Percentiles rank a stretch among this genome's conserved stretches.
These are phyloP conservation scores for Lemur catta DNA, from an alignment of 2,797 vertebrate species.

Conservation along the genomic window DNA sequence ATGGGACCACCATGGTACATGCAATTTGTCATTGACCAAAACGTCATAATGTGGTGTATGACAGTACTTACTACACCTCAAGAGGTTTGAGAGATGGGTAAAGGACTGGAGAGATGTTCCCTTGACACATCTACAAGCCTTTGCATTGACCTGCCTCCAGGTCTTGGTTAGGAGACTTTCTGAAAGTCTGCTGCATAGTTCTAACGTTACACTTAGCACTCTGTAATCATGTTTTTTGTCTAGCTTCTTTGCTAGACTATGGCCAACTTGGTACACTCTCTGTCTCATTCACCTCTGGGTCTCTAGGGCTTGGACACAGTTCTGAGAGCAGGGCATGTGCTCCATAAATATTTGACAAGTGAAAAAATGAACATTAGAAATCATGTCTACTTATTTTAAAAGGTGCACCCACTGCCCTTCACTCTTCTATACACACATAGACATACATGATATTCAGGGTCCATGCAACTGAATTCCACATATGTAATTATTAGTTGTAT, in stretches of 20 bases:
- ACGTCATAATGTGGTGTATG: neutral
- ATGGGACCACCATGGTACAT: neutral
- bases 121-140: neutral
- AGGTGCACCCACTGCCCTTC: neutral
- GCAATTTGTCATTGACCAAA: neutral
- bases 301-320: neutral
- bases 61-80: too few relatives aligned
- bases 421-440: neutral
- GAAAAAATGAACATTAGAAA: neutral
- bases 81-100: fast-evolving
- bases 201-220: neutral
- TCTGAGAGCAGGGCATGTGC: neutral
- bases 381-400: neutral
- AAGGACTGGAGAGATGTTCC: fast-evolving
- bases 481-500: neutral
- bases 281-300: neutral
- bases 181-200: neutral
- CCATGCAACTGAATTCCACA: too few relatives aligned
- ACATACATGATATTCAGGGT: neutral
- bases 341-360: neutral
- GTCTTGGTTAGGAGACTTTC: neutral
- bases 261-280: neutral
- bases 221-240: neutral
- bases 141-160: too few relatives aligned
- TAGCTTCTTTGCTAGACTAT: neutral